Evolutionary conservation across 2,797 vertebrate species (phyloP).

Genomic region (Sebastes taczanowskii): DNA sequence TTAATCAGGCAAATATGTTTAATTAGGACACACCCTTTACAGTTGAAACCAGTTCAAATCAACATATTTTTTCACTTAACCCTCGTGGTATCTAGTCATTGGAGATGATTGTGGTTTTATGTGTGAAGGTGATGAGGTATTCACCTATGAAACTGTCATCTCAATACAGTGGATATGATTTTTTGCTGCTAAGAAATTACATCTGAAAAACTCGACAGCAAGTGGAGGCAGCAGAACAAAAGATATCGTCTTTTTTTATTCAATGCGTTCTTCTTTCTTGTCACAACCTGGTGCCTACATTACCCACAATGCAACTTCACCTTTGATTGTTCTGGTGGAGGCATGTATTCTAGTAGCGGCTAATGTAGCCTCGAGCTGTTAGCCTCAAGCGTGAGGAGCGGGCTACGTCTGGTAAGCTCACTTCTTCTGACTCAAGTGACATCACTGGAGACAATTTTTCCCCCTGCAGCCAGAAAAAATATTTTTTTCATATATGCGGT

Average conservation of each 20-base stretch:
- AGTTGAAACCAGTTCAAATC: rapidly evolving
- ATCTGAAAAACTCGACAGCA: neutral
- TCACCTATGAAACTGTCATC: neutral
- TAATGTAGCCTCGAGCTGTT: too few relatives aligned
- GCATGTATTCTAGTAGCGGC: too few relatives aligned
- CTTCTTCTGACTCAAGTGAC: neutral
- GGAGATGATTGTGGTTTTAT: neutral
- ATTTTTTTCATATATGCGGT: neutral
- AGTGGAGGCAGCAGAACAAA: neutral
- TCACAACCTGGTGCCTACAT: neutral
- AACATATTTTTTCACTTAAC: neutral
- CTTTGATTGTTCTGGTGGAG: too few relatives aligned
- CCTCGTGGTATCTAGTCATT: rapidly evolving
- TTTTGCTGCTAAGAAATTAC: rapidly evolving
- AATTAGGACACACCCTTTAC: neutral
- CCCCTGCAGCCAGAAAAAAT: too few relatives aligned
- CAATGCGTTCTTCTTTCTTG: neutral
- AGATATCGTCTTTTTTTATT: neutral
- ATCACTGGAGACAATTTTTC: neutral
- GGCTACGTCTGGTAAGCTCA: too few relatives aligned
- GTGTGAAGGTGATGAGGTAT: too few relatives aligned
- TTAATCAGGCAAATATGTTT: neutral
- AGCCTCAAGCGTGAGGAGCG: too few relatives aligned
- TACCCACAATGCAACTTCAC: neutral
- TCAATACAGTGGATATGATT: neutral